phyloP scores from a whole-genome alignment of 2,113 vertebrate species.

The Argyrosomus japonicus region DNA sequence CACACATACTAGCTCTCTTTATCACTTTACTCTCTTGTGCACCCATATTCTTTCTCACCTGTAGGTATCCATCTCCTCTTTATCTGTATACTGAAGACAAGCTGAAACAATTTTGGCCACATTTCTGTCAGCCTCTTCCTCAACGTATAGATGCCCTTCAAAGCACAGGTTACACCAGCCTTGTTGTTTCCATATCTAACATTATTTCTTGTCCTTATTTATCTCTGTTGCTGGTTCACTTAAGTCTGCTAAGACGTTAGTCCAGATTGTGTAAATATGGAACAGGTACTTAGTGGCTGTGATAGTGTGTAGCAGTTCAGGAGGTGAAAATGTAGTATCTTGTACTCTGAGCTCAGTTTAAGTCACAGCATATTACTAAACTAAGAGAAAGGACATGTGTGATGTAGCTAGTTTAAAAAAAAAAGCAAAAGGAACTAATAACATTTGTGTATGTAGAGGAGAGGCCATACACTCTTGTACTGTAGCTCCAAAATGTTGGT shows the following conservation, averaged over 20 bases:
- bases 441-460: background rate
- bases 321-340: background rate
- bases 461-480: background rate
- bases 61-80: background rate
- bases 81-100: background rate
- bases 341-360: background rate
- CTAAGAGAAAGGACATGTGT: background rate
- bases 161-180: background rate
- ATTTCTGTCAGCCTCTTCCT: background rate
- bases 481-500: background rate
- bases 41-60: background rate
- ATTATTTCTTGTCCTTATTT: background rate
- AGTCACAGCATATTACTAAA: background rate
- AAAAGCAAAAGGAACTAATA: background rate
- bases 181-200: background rate
- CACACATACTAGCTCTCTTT: background rate
- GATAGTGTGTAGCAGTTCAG: background rate
- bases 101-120: background rate
- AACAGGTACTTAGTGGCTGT: background rate
- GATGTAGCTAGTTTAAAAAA: background rate
- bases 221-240: background rate
- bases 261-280: slow-evolving; percentile 8
- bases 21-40: background rate
- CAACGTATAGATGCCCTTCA: background rate
- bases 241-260: background rate